Conservation (phyloP, 2,888 invertebrate genomes). For the Chrysopilus asiliformis region DNA sequence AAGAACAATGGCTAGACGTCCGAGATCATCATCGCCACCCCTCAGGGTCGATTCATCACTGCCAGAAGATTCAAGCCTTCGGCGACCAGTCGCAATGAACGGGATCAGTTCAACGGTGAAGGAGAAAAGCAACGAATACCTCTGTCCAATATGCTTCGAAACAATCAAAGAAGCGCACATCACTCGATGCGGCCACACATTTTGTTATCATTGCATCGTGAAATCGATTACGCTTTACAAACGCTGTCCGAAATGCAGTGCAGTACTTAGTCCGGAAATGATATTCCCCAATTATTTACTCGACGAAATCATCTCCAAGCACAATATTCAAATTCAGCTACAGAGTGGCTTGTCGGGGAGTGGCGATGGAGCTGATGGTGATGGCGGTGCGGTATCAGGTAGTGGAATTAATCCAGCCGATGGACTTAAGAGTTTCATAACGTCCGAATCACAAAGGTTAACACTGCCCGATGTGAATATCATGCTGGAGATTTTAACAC, state of each 20-base stretch:
- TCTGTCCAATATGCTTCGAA: slow-evolving; percentile 80
- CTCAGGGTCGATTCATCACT: slow-evolving; percentile 2
- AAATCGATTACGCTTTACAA: slow-evolving; percentile 50
- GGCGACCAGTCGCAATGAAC: slow-evolving; percentile 20
- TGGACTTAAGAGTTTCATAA: slow-evolving; percentile 48
- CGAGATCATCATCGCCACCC: slow-evolving; percentile 11
- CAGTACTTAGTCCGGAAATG: slow-evolving; percentile 52
- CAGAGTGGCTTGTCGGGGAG: slow-evolving; percentile 6
- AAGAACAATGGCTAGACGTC: slow-evolving; percentile 11
- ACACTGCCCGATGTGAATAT: slow-evolving; percentile 67
- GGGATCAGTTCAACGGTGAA: slow-evolving; percentile 37
- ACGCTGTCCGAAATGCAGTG: slow-evolving; percentile 75
- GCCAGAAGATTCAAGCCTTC: slow-evolving; percentile 6
- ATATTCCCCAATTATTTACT: slow-evolving; percentile 79
- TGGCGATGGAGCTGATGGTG: slow-evolving; percentile 34
- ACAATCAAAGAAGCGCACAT: slow-evolving; percentile 81
- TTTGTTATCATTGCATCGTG: slow-evolving; percentile 70
- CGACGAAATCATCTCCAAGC: slow-evolving; percentile 66
- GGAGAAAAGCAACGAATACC: slow-evolving; percentile 39
- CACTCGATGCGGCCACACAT: slow-evolving; percentile 85
- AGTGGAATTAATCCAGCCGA: slow-evolving; percentile 27
- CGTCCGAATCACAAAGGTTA: slow-evolving; percentile 55
- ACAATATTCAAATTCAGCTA: slow-evolving; percentile 40
- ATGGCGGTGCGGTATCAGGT: slow-evolving; percentile 21
- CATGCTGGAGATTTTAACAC: slow-evolving; percentile 64